A percentile compares a stretch with the other conserved stretches of the same genome.
Conservation (phyloP, 1,140 invertebrate species). For the Leptinotarsa texana region DNA sequence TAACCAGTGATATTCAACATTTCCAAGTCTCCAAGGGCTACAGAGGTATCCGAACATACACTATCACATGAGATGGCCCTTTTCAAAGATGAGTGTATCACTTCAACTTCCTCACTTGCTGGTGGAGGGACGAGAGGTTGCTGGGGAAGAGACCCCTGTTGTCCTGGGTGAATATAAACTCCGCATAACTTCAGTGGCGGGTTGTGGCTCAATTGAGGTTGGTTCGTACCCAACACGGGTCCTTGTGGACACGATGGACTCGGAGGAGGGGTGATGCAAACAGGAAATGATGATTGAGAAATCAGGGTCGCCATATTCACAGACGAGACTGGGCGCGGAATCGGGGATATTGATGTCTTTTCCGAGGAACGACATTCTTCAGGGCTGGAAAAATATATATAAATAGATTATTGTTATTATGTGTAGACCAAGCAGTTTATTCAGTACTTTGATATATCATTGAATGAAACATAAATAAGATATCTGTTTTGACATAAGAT, state of each 20-base stretch:
- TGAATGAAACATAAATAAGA: background rate
- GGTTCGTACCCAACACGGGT: background rate
- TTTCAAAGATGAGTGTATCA: constrained; percentile 55
- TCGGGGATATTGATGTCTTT: constrained; percentile 49
- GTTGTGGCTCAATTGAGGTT: background rate
- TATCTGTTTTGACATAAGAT: background rate
- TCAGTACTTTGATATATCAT: background rate
- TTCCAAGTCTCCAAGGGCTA: constrained; percentile 72
- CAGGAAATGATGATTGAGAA: constrained; percentile 46
- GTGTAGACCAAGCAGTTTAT: too few relatives aligned
- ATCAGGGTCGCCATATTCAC: constrained; percentile 47
- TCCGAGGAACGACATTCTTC: constrained; percentile 14
- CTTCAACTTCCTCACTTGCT: constrained; percentile 38
- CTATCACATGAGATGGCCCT: constrained; percentile 81
- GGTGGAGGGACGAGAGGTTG: constrained; percentile 12
- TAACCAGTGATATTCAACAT: constrained; percentile 74
- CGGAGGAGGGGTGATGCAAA: constrained; percentile 49
- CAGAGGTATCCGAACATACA: constrained; percentile 80
- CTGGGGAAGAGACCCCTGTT: background rate
- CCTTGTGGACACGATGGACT: constrained; percentile 24
- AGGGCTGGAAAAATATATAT: background rate
- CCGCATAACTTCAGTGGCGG: constrained; percentile 12
- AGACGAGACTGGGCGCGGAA: constrained; percentile 51
- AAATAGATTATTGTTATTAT: background rate
- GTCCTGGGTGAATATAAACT: constrained; percentile 21